Conservation (phyloP, 2,888 invertebrate species). For the Papilio demoleus region DNA sequence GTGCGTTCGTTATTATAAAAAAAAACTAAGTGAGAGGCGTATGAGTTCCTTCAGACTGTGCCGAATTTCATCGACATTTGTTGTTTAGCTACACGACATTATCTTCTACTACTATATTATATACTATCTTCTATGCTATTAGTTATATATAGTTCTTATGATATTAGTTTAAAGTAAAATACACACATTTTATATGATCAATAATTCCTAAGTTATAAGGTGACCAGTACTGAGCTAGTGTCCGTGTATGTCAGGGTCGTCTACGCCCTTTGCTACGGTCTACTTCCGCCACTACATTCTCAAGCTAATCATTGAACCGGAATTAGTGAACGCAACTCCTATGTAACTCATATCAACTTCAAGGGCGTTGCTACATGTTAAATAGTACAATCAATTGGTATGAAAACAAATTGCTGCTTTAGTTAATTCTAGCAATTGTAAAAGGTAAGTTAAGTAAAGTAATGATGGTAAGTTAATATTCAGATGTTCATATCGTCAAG, state of each 20-base stretch:
- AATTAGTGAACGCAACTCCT: constrained; percentile 23
- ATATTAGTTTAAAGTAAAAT: too few relatives aligned
- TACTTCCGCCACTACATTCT: constrained; percentile 47
- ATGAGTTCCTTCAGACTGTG: too few relatives aligned
- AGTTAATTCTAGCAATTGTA: background rate
- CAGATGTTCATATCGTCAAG: too few relatives aligned
- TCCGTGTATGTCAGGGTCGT: constrained; percentile 66
- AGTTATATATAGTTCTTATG: too few relatives aligned
- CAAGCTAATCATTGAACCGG: constrained; percentile 27
- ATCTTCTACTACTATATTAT: too few relatives aligned
- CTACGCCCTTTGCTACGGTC: constrained; percentile 53
- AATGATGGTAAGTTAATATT: background rate
- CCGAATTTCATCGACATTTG: too few relatives aligned
- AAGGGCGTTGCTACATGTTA: background rate
- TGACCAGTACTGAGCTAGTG: constrained; percentile 29
- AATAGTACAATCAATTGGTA: background rate
- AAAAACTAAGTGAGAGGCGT: too few relatives aligned
- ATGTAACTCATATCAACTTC: constrained; percentile 10
- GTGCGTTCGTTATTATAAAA: too few relatives aligned
- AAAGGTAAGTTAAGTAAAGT: too few relatives aligned
- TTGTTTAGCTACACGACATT: too few relatives aligned
- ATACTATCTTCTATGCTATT: too few relatives aligned
- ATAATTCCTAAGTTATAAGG: background rate
- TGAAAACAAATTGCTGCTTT: background rate
- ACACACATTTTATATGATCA: background rate